Evolutionary conservation across 2,113 vertebrate genomes (phyloP), one percentile per base, ranked within the genome.

Genomic region (Bagarius yarrelli): DNA sequence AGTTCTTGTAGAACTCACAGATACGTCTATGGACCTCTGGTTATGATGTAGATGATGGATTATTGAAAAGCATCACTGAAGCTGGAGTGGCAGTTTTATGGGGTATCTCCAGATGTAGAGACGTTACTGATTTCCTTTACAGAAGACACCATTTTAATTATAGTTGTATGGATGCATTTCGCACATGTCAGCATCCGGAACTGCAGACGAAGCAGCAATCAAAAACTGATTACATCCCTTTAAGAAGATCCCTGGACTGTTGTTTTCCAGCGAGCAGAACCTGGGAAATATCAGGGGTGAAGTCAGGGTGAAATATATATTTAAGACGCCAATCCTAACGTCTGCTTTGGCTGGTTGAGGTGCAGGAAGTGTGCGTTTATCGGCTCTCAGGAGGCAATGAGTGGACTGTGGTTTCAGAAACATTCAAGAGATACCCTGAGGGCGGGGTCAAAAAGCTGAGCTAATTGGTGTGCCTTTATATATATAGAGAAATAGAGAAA

Each of bases 391-490:
- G 71, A 36, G 71, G 40, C 19, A 25, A n/a, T 47, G 47, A 47
- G 71, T 55, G 81, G 56, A 34, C 81, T 36, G 44, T 77, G 72
- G 77, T 53, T 77, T 80, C 78, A 77, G 18, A 74, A 5, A 36
- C 52, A 32, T 52, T 59, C 12, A 60, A 83, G 63, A 25, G 55
- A 72, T 59, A 50, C 60, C 61, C 66, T 47, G 36, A 23, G 8
- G 71, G 63, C 56, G 47, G 55, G 59, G 60, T 77, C 72, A 47
- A 70, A 47, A 70, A 66, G 56, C 63, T 34, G 19, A 40, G 52
- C 71, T 78, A 81, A 72, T 50, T 66, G 11, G 36, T 8, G 3
- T 40, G 3, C 36, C 8, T 40, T 40, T 8, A 40, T 3, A 8
- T 40, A 40, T 40, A 40, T 40, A 40, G 36, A 3, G 8, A 40